Evolutionary conservation across 2,888 invertebrate species (phyloP).

Genomic region (Archips xylosteana): DNA sequence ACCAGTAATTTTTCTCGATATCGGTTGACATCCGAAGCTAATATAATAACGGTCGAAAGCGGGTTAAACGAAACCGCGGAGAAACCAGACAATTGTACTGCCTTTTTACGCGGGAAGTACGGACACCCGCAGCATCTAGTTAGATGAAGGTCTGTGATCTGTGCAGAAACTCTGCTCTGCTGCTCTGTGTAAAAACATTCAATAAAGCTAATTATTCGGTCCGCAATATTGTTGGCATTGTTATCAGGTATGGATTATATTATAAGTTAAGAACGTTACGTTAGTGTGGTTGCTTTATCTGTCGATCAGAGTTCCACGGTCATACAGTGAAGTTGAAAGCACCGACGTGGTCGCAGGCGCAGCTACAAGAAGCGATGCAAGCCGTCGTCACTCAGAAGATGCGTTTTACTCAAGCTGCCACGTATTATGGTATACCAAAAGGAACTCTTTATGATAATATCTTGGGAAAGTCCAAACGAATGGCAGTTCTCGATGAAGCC

Average conservation of each 20-base stretch:
- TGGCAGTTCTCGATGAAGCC: slow-evolving; percentile 90
- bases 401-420: slow-evolving; percentile 91
- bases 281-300: slow-evolving; percentile 62
- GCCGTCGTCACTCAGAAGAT: slow-evolving; percentile 91
- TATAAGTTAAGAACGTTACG: slow-evolving; percentile 44
- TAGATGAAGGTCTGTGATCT: too few species aligned
- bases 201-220: background rate
- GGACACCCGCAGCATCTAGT: too few species aligned
- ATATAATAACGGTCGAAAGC: too few species aligned
- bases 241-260: slow-evolving; percentile 47
- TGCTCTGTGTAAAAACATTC: background rate
- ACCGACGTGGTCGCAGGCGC: slow-evolving; percentile 90
- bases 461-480: slow-evolving; percentile 90
- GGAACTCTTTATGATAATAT: slow-evolving; percentile 92
- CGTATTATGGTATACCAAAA: slow-evolving; percentile 90
- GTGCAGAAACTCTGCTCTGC: too few species aligned
- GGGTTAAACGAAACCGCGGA: too few species aligned
- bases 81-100: too few species aligned
- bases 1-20: too few species aligned
- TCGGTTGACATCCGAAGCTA: too few species aligned
- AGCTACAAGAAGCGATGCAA: slow-evolving; percentile 91
- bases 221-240: slow-evolving; percentile 1
- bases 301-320: slow-evolving; percentile 82
- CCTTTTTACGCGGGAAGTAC: too few species aligned
- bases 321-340: slow-evolving; percentile 90